Percentiles rank a stretch among this genome's conserved stretches.
These are phyloP conservation scores for Numida meleagris DNA, from an alignment of 2,113 vertebrate species.

Conservation along the genomic window DNA sequence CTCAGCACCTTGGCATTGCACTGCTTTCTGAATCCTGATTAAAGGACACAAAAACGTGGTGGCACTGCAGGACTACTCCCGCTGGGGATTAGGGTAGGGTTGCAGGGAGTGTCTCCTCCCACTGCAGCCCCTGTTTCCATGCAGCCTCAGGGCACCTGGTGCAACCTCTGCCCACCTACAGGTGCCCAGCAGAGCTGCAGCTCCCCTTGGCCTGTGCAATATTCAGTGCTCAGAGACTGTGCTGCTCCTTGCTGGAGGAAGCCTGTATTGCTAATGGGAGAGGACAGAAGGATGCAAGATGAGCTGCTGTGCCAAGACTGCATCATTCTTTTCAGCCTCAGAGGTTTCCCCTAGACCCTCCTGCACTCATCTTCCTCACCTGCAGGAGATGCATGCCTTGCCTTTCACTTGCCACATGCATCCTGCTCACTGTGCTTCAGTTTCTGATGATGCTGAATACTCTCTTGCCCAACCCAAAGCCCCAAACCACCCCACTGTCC, in stretches of 20 bases:
- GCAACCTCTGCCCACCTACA: neutral
- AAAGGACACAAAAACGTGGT: neutral
- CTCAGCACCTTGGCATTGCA: neutral
- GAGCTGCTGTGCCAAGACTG: fast-evolving
- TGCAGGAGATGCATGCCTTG: neutral
- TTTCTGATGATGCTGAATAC: fast-evolving
- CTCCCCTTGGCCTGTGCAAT: neutral
- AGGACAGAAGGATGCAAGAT: neutral
- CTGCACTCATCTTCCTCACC: neutral
- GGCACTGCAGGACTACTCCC: neutral
- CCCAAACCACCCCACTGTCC: neutral
- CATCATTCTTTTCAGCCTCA: neutral
- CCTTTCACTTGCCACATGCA: neutral
- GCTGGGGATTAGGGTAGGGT: neutral
- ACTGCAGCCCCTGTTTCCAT: neutral
- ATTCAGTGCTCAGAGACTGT: neutral
- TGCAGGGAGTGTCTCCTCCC: neutral
- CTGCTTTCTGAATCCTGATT: neutral
- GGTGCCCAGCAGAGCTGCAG: neutral
- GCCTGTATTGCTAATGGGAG: neutral
- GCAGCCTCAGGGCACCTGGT: neutral
- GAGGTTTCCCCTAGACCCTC: fast-evolving
- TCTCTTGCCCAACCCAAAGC: neutral
- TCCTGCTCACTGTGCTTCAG: fast-evolving
- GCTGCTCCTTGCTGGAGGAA: neutral